Conservation (phyloP, 1,140 invertebrate genomes). For the Panulirus ornatus region DNA sequence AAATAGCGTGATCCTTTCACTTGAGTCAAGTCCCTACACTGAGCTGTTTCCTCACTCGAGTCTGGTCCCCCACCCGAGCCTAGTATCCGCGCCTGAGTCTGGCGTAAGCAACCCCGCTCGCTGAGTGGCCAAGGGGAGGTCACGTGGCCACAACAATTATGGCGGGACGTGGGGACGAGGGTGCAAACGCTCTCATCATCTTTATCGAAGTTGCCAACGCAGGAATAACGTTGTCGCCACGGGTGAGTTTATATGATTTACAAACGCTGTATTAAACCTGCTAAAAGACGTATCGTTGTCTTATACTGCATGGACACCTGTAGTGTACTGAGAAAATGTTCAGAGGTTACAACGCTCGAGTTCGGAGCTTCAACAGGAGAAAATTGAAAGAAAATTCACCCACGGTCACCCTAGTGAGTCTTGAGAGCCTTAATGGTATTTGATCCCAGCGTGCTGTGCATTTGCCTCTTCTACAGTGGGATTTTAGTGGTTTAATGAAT, state of each 20-base stretch:
- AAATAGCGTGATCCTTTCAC: no score
- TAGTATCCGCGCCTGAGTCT: no score
- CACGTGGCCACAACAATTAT: slow-evolving; percentile 66
- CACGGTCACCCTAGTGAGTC: not conserved
- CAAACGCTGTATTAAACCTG: not conserved
- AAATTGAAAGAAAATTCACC: slow-evolving; percentile 35
- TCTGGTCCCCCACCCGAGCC: no score
- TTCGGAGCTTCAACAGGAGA: not conserved
- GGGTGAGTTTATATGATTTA: not conserved
- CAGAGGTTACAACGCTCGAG: not conserved
- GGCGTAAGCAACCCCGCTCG: slow-evolving; percentile 56
- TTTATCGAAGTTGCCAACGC: slow-evolving; percentile 66
- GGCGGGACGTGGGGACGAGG: slow-evolving; percentile 55
- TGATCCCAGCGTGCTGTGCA: slow-evolving; percentile 47
- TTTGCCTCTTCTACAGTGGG: slow-evolving; percentile 60
- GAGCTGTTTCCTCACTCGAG: no score
- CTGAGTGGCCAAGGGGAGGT: slow-evolving; percentile 50
- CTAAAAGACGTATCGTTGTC: no score
- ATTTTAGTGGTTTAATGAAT: slow-evolving; percentile 63
- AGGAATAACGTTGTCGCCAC: slow-evolving; percentile 17
- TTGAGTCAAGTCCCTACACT: no score
- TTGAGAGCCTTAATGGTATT: slow-evolving; percentile 55
- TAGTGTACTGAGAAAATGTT: not conserved
- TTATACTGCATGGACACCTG: not conserved
- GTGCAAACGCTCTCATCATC: slow-evolving; percentile 63